Percentiles rank a stretch among this genome's conserved stretches.
Conservation (phyloP, 1,140 invertebrate genomes). For the Thaumatotibia leucotreta region DNA sequence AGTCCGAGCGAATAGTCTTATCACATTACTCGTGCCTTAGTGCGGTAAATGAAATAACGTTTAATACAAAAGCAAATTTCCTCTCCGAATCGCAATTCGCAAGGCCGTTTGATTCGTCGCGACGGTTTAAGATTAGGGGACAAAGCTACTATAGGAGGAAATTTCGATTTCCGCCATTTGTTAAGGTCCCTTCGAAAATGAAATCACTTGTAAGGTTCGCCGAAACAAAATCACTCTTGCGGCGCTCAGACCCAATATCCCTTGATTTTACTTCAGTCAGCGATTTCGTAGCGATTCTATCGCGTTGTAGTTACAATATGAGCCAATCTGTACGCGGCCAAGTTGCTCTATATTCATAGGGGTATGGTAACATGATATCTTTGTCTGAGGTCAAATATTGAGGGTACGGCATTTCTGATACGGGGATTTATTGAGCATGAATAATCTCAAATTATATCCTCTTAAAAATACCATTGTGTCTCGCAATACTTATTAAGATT, state of each 20-base stretch:
- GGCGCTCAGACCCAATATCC: slow-evolving; percentile 33
- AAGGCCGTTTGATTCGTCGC: slow-evolving; percentile 36
- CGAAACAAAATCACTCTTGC: slow-evolving; percentile 47
- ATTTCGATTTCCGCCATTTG: slow-evolving; percentile 46
- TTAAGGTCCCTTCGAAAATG: slow-evolving; percentile 36
- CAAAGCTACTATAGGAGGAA: slow-evolving; percentile 36
- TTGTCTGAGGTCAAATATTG: neutral
- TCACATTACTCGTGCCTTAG: neutral
- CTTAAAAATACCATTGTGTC: too few species aligned
- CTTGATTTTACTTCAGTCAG: slow-evolving; percentile 23
- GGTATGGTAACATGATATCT: neutral
- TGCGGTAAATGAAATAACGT: neutral
- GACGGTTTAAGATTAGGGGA: slow-evolving; percentile 37
- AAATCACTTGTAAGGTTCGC: slow-evolving; percentile 38
- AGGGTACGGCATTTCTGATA: neutral
- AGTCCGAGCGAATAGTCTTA: neutral
- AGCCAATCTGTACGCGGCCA: neutral
- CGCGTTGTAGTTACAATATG: slow-evolving; percentile 14
- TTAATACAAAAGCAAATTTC: slow-evolving; percentile 28
- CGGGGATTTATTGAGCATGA: neutral
- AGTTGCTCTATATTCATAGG: slow-evolving; percentile 5
- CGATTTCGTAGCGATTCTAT: slow-evolving; percentile 27
- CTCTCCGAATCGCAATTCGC: slow-evolving; percentile 19
- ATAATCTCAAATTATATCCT: too few species aligned
- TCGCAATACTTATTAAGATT: too few species aligned